Evolutionary conservation across 2,797 vertebrate species (phyloP).

Genomic region (Coccyzus lansbergi): DNA sequence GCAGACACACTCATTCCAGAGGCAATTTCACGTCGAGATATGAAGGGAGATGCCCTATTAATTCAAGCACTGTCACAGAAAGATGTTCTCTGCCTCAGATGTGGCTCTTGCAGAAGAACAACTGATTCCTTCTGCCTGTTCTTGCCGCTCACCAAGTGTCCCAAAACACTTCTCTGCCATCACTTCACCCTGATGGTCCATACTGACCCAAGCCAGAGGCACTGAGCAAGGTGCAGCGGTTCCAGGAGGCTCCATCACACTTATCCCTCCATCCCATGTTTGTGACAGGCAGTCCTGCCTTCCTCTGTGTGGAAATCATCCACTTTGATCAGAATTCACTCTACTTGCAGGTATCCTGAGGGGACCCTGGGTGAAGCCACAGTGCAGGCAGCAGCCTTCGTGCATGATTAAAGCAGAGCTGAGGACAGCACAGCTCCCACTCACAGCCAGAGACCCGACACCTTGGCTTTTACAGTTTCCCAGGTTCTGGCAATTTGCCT

Average conservation of each 20-base stretch:
- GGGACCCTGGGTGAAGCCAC: neutral
- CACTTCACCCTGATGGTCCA: fast-evolving
- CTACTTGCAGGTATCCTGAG: neutral
- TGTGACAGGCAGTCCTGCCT: neutral
- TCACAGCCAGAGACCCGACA: fast-evolving
- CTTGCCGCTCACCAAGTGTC: fast-evolving
- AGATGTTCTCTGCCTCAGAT: neutral
- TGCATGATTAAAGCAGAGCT: fast-evolving
- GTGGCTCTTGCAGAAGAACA: neutral
- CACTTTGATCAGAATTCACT: fast-evolving
- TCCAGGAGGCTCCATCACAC: fast-evolving
- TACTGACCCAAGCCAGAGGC: fast-evolving
- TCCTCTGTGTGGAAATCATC: fast-evolving
- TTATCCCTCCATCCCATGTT: neutral
- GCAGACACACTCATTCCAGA: neutral
- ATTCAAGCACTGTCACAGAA: neutral
- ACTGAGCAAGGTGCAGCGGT: neutral
- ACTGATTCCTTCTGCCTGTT: neutral
- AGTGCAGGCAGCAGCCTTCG: neutral
- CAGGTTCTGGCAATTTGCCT: neutral
- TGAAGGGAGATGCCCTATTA: neutral
- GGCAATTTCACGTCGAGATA: fast-evolving
- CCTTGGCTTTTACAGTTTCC: fast-evolving
- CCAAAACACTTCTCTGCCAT: neutral
- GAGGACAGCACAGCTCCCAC: fast-evolving